Evolutionary conservation across 1,140 invertebrate species (phyloP).

Genomic region (Ruditapes philippinarum): DNA sequence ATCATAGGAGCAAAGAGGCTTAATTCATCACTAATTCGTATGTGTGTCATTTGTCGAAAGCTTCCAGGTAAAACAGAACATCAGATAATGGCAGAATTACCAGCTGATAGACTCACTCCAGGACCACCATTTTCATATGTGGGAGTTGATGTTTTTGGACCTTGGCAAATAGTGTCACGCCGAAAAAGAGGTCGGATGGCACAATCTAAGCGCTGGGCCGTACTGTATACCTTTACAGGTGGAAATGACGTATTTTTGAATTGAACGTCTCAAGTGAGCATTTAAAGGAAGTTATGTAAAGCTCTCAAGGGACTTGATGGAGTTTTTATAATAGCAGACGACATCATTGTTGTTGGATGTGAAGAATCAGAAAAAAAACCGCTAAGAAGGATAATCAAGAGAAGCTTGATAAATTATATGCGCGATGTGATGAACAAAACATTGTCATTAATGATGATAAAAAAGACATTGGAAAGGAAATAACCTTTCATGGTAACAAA

Average conservation of each 20-base stretch:
- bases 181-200: not conserved
- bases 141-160: conserved; percentile 32
- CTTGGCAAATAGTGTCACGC: conserved; percentile 27
- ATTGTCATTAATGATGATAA: conserved; percentile 69
- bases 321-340: conserved; percentile 62
- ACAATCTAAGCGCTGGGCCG: conserved; percentile 8
- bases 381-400: conserved; percentile 17
- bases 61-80: conserved; percentile 14
- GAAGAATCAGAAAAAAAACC: conserved; percentile 23
- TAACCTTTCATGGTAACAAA: conserved; percentile 77
- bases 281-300: conserved; percentile 59
- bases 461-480: conserved; percentile 48
- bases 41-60: conserved; percentile 67
- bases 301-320: conserved; percentile 62
- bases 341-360: conserved; percentile 59
- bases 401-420: not conserved
- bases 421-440: conserved; percentile 9
- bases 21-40: conserved; percentile 53
- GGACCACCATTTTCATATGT: conserved; percentile 24
- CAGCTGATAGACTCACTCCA: not conserved
- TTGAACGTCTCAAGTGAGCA: conserved; percentile 71
- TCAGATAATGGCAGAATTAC: conserved; percentile 71
- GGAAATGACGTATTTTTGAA: conserved; percentile 85
- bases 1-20: conserved; percentile 60
- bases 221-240: conserved; percentile 67